phyloP scores from a whole-genome alignment of 2,113 vertebrate species.

The Sarotherodon lohbergeri region DNA sequence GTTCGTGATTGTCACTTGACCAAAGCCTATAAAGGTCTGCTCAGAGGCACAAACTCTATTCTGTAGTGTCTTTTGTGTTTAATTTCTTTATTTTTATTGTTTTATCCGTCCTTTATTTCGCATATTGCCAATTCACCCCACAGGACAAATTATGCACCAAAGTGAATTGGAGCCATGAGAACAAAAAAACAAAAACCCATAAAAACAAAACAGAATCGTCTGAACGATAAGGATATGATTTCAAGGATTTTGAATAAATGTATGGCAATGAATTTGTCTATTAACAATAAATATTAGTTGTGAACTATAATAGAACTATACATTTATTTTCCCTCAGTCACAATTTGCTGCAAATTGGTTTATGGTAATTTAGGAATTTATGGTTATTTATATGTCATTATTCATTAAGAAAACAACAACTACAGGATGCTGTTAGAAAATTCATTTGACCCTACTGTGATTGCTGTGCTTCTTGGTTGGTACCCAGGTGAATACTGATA shows the following conservation, averaged over 20 bases:
- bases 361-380: background rate
- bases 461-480: background rate
- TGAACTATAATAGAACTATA: background rate
- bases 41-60: background rate
- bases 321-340: background rate
- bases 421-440: background rate
- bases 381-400: background rate
- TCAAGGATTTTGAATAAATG: background rate
- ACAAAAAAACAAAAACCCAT: background rate
- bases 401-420: background rate
- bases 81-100: background rate
- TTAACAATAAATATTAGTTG: background rate
- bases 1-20: conserved; percentile 40
- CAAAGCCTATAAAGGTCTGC: conserved; percentile 13
- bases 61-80: background rate
- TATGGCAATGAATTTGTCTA: background rate
- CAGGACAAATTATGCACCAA: background rate
- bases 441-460: background rate
- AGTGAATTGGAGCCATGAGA: background rate
- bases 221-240: background rate
- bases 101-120: background rate
- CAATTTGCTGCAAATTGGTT: background rate
- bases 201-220: background rate
- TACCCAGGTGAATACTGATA: conserved; percentile 28
- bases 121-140: background rate